Percentiles rank a stretch among this genome's conserved stretches.
phyloP scores from a whole-genome alignment of 2,888 invertebrate species.

The Heteropelma amictum region DNA sequence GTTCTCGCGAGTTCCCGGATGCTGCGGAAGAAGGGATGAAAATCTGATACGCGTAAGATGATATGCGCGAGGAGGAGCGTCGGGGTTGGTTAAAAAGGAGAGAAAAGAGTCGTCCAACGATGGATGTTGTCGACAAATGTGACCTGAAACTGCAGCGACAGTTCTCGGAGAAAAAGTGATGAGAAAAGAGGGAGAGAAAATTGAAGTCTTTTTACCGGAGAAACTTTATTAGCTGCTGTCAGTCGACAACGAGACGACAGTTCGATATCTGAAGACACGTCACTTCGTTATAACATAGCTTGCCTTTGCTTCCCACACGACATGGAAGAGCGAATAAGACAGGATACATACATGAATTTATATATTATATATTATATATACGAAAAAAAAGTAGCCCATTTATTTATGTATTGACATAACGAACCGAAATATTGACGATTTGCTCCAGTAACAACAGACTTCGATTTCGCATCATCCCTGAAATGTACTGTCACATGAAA shows the following conservation, averaged over 20 bases:
- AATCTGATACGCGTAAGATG: neutral
- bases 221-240: constrained; percentile 53
- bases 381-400: neutral
- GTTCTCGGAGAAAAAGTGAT: neutral
- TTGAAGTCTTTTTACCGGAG: constrained; percentile 3
- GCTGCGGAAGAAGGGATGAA: neutral
- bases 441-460: neutral
- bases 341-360: neutral
- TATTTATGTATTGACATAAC: neutral
- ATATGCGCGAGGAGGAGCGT: neutral
- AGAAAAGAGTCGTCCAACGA: constrained; percentile 30
- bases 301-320: neutral
- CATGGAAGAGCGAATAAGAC: neutral
- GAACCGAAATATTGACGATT: constrained; percentile 26
- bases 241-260: constrained; percentile 38
- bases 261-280: constrained; percentile 32
- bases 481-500: neutral
- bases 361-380: neutral
- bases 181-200: neutral
- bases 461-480: neutral
- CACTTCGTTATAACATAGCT: constrained; percentile 32
- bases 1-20: constrained; percentile 32
- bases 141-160: constrained; percentile 16
- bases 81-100: neutral
- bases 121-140: constrained; percentile 22